A percentile compares a stretch with the other conserved stretches of the same genome.
phyloP scores from a whole-genome alignment of 1,140 invertebrate species.

The Neomicropteryx cornuta region DNA sequence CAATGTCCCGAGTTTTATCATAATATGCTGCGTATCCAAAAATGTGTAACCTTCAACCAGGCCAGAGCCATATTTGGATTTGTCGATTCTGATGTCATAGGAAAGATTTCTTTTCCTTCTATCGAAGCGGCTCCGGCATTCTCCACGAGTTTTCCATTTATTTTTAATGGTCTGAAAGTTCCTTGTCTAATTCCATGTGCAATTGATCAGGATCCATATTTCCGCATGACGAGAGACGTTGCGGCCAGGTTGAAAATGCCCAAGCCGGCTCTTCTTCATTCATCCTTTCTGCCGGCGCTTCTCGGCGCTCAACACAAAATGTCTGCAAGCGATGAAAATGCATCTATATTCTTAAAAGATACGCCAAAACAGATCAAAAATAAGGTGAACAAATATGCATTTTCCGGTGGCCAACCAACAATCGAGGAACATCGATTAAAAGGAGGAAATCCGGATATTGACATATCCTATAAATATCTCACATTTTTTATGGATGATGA shows the following conservation, averaged over 20 bases:
- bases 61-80: conserved; percentile 96
- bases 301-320: conserved; percentile 97
- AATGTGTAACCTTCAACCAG: conserved; percentile 93
- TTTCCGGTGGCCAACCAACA: conserved; percentile 90
- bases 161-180: conserved; percentile 75
- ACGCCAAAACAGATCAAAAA: conserved; percentile 95
- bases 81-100: conserved; percentile 88
- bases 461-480: conserved; percentile 95
- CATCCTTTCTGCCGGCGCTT: conserved; percentile 89
- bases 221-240: conserved; percentile 96
- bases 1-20: conserved; percentile 82
- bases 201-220: conserved; percentile 99
- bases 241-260: conserved; percentile 76
- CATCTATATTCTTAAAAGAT: conserved; percentile 92
- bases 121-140: conserved; percentile 94
- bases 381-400: conserved; percentile 97
- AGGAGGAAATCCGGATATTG: conserved; percentile 93
- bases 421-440: conserved; percentile 75
- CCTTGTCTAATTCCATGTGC: conserved; percentile 96
- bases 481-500: conserved; percentile 96
- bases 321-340: conserved; percentile 91
- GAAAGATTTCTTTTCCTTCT: conserved; percentile 94
- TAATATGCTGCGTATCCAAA: conserved; percentile 86
- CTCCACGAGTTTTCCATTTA: conserved; percentile 89
- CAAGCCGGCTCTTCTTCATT: conserved; percentile 93